Conservation (phyloP, 2,797 vertebrate genomes). For the Alosa sapidissima region DNA sequence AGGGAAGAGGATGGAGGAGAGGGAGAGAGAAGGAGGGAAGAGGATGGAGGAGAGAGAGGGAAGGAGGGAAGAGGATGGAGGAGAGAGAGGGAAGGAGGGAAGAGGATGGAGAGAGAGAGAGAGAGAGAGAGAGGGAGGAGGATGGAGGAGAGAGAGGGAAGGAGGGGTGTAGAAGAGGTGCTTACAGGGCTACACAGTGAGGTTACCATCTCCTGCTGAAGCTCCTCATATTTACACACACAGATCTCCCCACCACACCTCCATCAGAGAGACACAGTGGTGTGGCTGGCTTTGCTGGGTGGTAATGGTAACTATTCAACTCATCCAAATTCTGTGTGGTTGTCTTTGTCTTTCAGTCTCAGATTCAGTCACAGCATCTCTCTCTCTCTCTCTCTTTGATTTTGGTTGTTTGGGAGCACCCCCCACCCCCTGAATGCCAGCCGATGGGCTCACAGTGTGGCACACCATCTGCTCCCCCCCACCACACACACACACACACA, state of each 20-base stretch:
- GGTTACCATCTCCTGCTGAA: conserved; percentile 50
- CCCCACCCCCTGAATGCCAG: conserved; percentile 73
- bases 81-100: too few species aligned
- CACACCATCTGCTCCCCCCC: conserved; percentile 75
- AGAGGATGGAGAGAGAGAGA: too few species aligned
- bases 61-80: too few species aligned
- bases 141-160: conserved; percentile 39
- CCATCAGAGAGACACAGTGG: conserved; percentile 31
- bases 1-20: too few species aligned
- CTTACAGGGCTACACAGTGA: conserved; percentile 66
- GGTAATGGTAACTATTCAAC: conserved; percentile 8
- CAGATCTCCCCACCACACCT: neutral
- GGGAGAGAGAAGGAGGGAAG: too few species aligned
- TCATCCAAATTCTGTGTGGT: conserved; percentile 52
- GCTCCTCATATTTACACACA: conserved; percentile 34
- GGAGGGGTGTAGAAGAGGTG: conserved; percentile 50
- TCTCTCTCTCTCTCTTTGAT: conserved; percentile 61
- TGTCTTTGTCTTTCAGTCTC: conserved; percentile 56
- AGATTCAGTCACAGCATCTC: conserved; percentile 29
- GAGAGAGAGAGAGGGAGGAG: too few species aligned
- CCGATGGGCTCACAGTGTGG: conserved; percentile 77
- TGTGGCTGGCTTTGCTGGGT: neutral
- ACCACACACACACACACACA: conserved; percentile 23
- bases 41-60: too few species aligned
- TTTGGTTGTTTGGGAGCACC: conserved; percentile 74